Conservation (phyloP, 2,888 invertebrate genomes). For the Perizoma flavofasciatum region DNA sequence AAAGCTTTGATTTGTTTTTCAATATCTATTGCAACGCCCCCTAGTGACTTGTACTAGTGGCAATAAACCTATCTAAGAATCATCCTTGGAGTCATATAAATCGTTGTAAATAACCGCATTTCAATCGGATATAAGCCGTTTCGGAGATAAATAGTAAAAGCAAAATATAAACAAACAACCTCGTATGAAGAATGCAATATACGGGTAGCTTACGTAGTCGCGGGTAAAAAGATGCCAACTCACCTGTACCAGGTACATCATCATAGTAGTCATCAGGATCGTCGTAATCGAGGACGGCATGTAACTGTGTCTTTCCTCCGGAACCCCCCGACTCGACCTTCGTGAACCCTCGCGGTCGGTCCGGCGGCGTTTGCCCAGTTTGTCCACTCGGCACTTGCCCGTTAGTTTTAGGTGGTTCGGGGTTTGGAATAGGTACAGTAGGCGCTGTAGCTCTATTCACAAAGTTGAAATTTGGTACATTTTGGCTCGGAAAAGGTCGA, state of each 20-base stretch:
- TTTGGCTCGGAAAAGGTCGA: constrained; percentile 72
- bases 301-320: constrained; percentile 86
- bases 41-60: too few relatives aligned
- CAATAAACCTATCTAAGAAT: too few relatives aligned
- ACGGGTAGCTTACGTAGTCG: background rate
- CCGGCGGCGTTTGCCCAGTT: constrained; percentile 62
- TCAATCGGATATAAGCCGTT: too few relatives aligned
- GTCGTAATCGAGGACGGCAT: constrained; percentile 89
- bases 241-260: constrained; percentile 82
- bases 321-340: constrained; percentile 84
- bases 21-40: too few relatives aligned
- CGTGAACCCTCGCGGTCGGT: constrained; percentile 86
- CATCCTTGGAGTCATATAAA: too few relatives aligned
- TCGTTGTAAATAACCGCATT: too few relatives aligned
- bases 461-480: constrained; percentile 68
- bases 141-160: too few relatives aligned
- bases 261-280: constrained; percentile 85
- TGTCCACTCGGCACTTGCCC: constrained; percentile 46
- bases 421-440: constrained; percentile 48
- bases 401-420: constrained; percentile 36
- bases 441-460: constrained; percentile 57
- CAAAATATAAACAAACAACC: background rate
- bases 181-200: background rate
- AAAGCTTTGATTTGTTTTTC: too few relatives aligned
- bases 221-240: constrained; percentile 27